Conservation (phyloP, 2,888 invertebrate species). For the Argynnis bischoffii region DNA sequence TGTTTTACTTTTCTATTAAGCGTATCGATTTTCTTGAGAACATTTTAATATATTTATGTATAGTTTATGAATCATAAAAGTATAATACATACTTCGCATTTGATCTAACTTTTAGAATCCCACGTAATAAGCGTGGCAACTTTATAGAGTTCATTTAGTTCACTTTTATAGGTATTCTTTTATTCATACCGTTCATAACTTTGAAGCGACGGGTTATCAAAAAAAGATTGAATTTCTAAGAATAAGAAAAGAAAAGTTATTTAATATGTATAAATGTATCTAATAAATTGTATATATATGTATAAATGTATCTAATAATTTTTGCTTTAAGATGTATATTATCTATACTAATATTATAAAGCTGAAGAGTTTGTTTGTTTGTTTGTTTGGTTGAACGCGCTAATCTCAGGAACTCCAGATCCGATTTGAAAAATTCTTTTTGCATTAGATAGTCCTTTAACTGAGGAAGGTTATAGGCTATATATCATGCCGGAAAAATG, state of each 20-base stretch:
- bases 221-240: neutral
- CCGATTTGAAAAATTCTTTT: too few relatives aligned
- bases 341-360: too few relatives aligned
- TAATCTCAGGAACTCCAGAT: too few relatives aligned
- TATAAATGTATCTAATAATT: neutral
- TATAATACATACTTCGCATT: constrained; percentile 4
- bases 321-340: too few relatives aligned
- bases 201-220: constrained; percentile 18
- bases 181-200: constrained; percentile 38
- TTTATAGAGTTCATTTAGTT: constrained; percentile 36
- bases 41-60: neutral
- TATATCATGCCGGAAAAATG: too few relatives aligned
- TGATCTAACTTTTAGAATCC: constrained; percentile 5
- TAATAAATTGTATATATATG: neutral
- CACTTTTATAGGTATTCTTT: constrained; percentile 39
- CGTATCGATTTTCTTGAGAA: too few relatives aligned
- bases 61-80: constrained; percentile 8
- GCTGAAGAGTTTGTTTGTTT: too few relatives aligned
- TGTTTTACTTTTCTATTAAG: too few relatives aligned
- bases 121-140: constrained; percentile 20
- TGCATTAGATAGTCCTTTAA: too few relatives aligned
- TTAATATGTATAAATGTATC: neutral
- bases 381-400: too few relatives aligned
- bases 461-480: too few relatives aligned
- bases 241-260: neutral